Percentiles rank a stretch among this genome's conserved stretches.
Evolutionary conservation across 2,888 invertebrate species (phyloP).

Genomic region (Phengaris arion): DNA sequence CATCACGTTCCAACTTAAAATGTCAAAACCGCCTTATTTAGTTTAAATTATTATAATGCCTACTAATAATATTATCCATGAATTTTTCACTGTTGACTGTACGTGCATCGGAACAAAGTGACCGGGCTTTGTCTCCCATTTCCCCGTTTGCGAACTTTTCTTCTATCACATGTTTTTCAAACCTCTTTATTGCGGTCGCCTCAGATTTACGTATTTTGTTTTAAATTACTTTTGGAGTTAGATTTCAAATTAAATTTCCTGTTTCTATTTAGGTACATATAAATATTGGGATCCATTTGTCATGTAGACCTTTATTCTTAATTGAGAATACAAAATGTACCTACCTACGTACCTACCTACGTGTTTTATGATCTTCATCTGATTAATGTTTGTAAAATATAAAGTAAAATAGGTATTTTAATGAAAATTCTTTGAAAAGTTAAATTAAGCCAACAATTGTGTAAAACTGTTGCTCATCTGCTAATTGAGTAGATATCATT

Average conservation of each 20-base stretch:
- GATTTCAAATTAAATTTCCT: background rate
- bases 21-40: too few species aligned
- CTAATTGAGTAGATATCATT: too few species aligned
- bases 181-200: constrained; percentile 10
- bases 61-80: too few species aligned
- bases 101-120: background rate
- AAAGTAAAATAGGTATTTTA: too few species aligned
- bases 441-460: too few species aligned
- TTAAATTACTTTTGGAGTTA: constrained; percentile 16
- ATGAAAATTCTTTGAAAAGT: too few species aligned
- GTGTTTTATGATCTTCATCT: background rate
- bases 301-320: constrained; percentile 2
- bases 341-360: background rate
- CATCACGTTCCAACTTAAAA: too few species aligned
- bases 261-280: background rate
- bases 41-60: too few species aligned
- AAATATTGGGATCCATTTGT: background rate
- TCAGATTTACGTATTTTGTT: constrained; percentile 10
- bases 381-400: background rate
- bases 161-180: constrained; percentile 21
- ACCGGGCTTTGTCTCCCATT: constrained; percentile 27
- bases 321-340: constrained; percentile 3
- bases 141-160: constrained; percentile 24
- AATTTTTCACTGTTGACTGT: background rate
- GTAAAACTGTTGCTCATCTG: too few species aligned